Evolutionary conservation across 30 jellyfish, hydroid and myxozoan species (phyloP), one percentile per base, ranked within the genome.

Genomic region (Pelagia noctiluca): DNA sequence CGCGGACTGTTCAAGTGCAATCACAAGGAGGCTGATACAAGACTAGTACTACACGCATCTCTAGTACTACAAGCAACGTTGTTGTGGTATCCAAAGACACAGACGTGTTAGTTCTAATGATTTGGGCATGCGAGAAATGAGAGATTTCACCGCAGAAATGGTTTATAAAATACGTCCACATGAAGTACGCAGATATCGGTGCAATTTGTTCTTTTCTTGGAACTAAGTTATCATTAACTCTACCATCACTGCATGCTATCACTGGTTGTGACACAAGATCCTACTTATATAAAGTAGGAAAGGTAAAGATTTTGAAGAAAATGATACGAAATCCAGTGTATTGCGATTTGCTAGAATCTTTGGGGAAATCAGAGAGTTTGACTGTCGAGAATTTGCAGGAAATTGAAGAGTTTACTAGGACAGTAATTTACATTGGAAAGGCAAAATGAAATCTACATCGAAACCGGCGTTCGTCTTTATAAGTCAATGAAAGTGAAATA

Each of bases 251-350:
- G 68, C 90, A 80, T 36, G 90, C 83, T 30, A 32, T 71, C 36
- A 71, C 88, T 10, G 88, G 81, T n/a, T 57, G 83, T 70, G 88
- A 83, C 54, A 71, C 83, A 35, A 83, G 88, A 3, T 71, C 94
- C 31, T 81, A 32, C 81, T 71, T 83, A 61, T 71, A 30, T 70
- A 60, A 52, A 49, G 61, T 75, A 24, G 80, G 82, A 63, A 83
- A 83, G 75, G 72, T 83, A 12, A 35, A 75, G 60, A 63, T 54
- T 23, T 66, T 68, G 32, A 82, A 82, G 66, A 82, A 82, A 35
- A 78, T 82, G 19, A 0, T 54, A 37, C 35, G 1, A 48, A 48
- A n/a, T n/a, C n/a, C n/a, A n/a, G n/a, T n/a, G n/a, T n/a, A n/a
- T n/a, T n/a, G n/a, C n/a, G n/a, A n/a, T n/a, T n/a, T n/a, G n/a